Base-by-base conservation (phyloP, 2,888 invertebrate species). In the Drosophila leonis region DNA sequence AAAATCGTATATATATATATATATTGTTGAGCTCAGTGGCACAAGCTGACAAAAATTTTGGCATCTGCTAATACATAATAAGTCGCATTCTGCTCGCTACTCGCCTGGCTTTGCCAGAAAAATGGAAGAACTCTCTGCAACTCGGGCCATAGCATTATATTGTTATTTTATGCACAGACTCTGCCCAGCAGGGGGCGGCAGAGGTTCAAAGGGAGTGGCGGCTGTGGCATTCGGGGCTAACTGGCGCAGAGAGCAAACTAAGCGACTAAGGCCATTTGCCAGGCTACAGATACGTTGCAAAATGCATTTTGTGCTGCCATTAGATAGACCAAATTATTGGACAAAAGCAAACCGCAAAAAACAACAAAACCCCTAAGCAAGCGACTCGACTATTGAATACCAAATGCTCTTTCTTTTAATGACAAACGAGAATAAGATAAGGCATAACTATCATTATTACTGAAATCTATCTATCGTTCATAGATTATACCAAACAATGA, bases 161-260 rank as follows among this genome's bases (percentile, higher is more conserved):
- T 89, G 83, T 89, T 89, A 84, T 84, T 84, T 84, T 84, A 84
- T 84, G 83, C 83, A 89, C 85, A 84, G 88, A 86, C 88, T 83
- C 62, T 65, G 44, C 51, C 33, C 27, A 31, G 35, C 20, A 7
- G 29, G 37, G 18, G 20, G 55, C 10, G 44, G n/a, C 3, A 0
- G 27, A 33, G 24, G 20, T 9, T 1, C 4, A 49, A 13, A 0
- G 6, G 18, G 12, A 42, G n/a, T 9, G n/a, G 18, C 37, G 0
- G 24, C 18, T 33, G 42, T 12, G 48, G 51, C 46, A 41, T n/a
- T 46, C 24, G 52, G 48, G 67, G 65, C 55, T 42, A 62, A 56
- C 71, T 55, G 64, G 63, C 39, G 41, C 41, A 51, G 46, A 51
- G 70, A 62, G 52, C 54, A 59, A 80, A 68, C 69, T 76, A 67